phyloP scores from a whole-genome alignment of 2,888 invertebrate species.

The Agriopis marginaria region DNA sequence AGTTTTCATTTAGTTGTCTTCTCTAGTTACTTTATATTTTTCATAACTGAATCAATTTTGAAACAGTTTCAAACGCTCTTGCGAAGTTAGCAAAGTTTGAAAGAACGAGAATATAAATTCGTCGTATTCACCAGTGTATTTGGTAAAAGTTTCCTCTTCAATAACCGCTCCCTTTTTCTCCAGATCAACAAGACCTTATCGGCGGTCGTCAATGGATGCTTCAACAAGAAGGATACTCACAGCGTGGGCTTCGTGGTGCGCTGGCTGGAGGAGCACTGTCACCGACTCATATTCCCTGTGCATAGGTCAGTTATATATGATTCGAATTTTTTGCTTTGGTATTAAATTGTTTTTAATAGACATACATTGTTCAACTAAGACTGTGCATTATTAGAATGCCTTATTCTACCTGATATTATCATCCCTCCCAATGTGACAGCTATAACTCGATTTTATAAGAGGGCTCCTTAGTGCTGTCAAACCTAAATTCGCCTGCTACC shows the following conservation, averaged over 20 bases:
- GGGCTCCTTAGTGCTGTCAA: too few relatives aligned
- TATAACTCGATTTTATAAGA: too few relatives aligned
- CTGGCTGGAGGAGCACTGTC: constrained; percentile 93
- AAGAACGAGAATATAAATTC: not conserved
- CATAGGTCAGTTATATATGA: constrained; percentile 86
- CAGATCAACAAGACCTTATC: constrained; percentile 90
- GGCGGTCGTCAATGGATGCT: constrained; percentile 92
- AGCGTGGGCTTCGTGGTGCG: constrained; percentile 92
- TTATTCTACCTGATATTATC: too few relatives aligned
- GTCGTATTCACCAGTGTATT: not conserved
- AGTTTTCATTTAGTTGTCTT: too few relatives aligned
- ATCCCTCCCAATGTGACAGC: too few relatives aligned
- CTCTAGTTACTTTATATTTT: not conserved
- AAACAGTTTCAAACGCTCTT: constrained; percentile 5
- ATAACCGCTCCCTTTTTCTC: not conserved
- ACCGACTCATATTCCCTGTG: constrained; percentile 90
- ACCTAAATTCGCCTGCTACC: too few relatives aligned
- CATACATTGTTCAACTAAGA: too few relatives aligned
- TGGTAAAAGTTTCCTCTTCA: not conserved
- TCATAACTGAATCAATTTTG: not conserved
- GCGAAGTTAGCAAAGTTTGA: not conserved
- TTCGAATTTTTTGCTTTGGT: not conserved
- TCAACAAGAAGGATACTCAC: constrained; percentile 91
- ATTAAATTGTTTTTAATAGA: not conserved
- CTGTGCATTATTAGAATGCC: too few relatives aligned